A percentile compares a stretch with the other conserved stretches of the same genome.
Conservation (phyloP, 2,888 invertebrate genomes). For the Scaptomyza flava region DNA sequence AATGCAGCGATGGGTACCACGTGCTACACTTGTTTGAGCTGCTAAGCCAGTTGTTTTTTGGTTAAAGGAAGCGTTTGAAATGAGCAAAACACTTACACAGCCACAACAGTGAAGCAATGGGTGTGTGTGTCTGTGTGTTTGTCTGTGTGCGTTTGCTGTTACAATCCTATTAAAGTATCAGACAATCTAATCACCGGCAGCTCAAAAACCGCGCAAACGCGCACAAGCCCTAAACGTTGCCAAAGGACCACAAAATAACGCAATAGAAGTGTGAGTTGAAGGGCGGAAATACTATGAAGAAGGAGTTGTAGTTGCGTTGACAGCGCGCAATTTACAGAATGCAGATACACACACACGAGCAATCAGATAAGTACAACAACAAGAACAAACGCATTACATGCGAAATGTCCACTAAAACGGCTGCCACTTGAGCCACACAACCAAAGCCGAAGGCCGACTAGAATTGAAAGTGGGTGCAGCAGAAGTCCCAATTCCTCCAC, state of each 20-base stretch:
- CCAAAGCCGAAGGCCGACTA: constrained; percentile 28
- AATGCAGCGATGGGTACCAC: too few relatives aligned
- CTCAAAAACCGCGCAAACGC: constrained; percentile 71
- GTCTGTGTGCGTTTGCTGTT: constrained; percentile 41
- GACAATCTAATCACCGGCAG: constrained; percentile 76
- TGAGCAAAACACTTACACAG: constrained; percentile 19
- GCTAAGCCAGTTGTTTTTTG: constrained; percentile 25
- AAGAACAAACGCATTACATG: constrained; percentile 66
- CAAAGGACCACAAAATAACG: constrained; percentile 50
- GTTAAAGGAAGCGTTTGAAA: constrained; percentile 25
- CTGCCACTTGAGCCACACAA: constrained; percentile 36
- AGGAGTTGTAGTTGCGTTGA: constrained; percentile 57
- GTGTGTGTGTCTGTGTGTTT: background rate
- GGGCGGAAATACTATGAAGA: background rate
- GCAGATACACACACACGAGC: constrained; percentile 48
- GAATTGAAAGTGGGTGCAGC: background rate
- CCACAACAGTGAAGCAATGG: constrained; percentile 17
- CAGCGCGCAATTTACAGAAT: constrained; percentile 51
- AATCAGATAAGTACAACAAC: constrained; percentile 66
- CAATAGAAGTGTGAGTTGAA: background rate
- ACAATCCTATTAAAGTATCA: constrained; percentile 79
- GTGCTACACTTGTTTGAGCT: constrained; percentile 4
- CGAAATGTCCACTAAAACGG: constrained; percentile 73
- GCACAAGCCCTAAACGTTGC: constrained; percentile 69
- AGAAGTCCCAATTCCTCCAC: background rate